Evolutionary conservation across 2,113 vertebrate species (phyloP), one percentile per base, ranked within the genome.

Genomic region (Oryzias javanicus): DNA sequence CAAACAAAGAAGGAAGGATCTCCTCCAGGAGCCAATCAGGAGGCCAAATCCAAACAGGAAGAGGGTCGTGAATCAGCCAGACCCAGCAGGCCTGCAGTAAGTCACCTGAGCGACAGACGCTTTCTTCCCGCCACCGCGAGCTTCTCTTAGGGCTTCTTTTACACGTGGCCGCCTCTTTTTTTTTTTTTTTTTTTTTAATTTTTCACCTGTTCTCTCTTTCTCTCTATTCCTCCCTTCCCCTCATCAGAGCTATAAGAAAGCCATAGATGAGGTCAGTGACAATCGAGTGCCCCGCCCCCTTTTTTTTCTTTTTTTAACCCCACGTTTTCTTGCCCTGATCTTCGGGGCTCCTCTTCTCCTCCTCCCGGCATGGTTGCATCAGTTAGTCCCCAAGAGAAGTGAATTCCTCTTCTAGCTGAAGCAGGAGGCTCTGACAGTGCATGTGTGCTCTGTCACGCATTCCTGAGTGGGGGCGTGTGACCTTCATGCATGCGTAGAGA

Each of bases 211-310:
- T 59, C 57, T 70, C 45, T 78, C 67, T 82, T 7, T 47, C 61
- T 89, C 90, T 92, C 85, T 71, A 68, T 71, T 53, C 90, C 88
- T 89, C 91, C 85, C 88, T 90, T 90, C 85, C 81, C 54, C 67
- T 74, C 81, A 87, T 90, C 93, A 96, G 94, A 96, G 94, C 91
- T 98, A 96, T 94, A 98, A 95, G 93, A 96, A 96, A 96, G 96
- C 94, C 89, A 94, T 96, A 96, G 95, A 95, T 90, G 94, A 98
- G 95, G 94, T 96, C 90, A 95, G 95, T 96, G 93, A 88, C 73
- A 49, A 65, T 62, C 14, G 42, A 54, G 56, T 74, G 72, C 66
- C 67, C 67, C 49, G 48, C 65, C 60, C 18, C 55, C 72, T 50
- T 52, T 47, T 59, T 59, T 52, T 54, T 60, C 49, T 52, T 47